Percentiles rank a stretch among this genome's conserved stretches.
These are phyloP conservation scores for Endotricha flammealis DNA, from an alignment of 2,888 invertebrate species.

Conservation along the genomic window DNA sequence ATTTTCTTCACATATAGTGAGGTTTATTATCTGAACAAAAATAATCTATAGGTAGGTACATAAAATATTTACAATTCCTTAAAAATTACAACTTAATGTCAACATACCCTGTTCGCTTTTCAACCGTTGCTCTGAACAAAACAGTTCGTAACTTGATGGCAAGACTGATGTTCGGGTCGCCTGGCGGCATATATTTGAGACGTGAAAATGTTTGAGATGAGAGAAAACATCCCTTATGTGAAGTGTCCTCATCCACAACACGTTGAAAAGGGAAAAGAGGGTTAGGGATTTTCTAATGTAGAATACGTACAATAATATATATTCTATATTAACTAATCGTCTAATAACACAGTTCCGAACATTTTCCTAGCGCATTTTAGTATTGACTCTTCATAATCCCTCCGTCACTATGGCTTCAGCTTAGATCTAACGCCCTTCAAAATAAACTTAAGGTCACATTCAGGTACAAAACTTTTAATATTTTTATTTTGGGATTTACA, in stretches of 20 bases:
- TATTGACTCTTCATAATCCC: conserved; percentile 13
- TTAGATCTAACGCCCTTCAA: conserved; percentile 19
- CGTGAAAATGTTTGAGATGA: no score
- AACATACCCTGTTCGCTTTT: conserved; percentile 76
- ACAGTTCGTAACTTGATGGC: conserved; percentile 44
- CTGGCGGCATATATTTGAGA: conserved; percentile 5
- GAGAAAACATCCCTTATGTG: conserved; percentile 9
- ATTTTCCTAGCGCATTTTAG: conserved; percentile 38
- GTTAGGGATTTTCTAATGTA: conserved; percentile 44
- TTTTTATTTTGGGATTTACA: no score
- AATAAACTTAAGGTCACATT: conserved; percentile 31
- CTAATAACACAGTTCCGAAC: conserved; percentile 72
- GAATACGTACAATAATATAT: conserved; percentile 35
- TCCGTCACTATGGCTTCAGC: conserved; percentile 19
- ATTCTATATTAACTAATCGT: conserved; percentile 45
- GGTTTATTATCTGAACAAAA: conserved; percentile 76
- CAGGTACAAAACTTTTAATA: conserved; percentile 52
- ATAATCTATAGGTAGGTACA: conserved; percentile 65
- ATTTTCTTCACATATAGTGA: conserved; percentile 60
- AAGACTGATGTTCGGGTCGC: conserved; percentile 35
- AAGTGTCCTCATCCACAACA: conserved; percentile 49
- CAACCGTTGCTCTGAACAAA: conserved; percentile 63
- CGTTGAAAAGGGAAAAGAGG: conserved; percentile 74
- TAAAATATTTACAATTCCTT: conserved; percentile 75
- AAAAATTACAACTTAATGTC: conserved; percentile 63